Conservation (phyloP, 2,888 invertebrate genomes). For the Rhaphigaster nebulosa region DNA sequence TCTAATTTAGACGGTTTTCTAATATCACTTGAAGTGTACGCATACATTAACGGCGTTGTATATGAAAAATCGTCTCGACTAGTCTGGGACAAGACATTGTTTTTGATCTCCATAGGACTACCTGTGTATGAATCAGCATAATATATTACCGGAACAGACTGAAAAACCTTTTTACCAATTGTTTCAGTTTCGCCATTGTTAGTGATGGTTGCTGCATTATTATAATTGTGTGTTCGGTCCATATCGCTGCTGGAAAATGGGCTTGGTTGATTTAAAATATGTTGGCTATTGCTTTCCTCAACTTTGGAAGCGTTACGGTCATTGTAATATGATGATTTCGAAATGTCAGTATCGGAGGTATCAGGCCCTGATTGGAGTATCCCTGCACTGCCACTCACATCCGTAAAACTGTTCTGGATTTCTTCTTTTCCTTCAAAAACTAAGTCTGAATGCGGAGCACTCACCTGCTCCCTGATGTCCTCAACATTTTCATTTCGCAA, state of each 20-base stretch:
- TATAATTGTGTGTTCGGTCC: neutral
- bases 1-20: neutral
- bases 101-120: neutral
- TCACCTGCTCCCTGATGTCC: neutral
- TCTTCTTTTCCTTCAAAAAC: neutral
- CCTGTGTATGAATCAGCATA: neutral
- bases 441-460: neutral
- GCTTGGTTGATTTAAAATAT: neutral
- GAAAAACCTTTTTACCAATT: neutral
- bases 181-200: neutral
- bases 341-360: neutral
- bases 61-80: neutral
- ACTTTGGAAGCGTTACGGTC: neutral
- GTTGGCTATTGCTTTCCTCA: neutral
- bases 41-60: neutral
- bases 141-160: neutral
- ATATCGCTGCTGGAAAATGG: neutral
- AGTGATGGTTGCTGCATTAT: neutral
- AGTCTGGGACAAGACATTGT: neutral
- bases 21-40: neutral
- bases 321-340: neutral
- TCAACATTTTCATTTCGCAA: neutral
- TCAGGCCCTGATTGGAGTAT: neutral
- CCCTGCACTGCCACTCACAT: neutral
- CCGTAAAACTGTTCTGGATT: neutral